Base-by-base conservation (phyloP, 2,888 invertebrate genomes). In the Drosophila rellima region DNA sequence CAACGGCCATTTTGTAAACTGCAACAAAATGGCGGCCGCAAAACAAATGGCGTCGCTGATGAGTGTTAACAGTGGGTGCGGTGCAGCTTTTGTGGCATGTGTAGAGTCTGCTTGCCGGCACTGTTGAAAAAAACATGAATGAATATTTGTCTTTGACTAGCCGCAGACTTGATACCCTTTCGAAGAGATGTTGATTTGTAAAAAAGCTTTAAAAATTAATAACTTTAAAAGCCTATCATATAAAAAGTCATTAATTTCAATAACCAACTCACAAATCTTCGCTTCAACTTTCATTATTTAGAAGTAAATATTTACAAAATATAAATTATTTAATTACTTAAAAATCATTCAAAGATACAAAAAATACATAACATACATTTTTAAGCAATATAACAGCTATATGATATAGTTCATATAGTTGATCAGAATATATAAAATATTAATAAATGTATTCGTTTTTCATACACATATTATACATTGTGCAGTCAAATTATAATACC, bases 11-110 rank as follows among this genome's bases (percentile, higher is more conserved):
- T 79, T 82, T 82, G 88, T 64, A 44, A 64, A 63, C 62, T 84
- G 79, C 82, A 88, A 82, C 86, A 88, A 83, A 88, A 88, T 88
- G 82, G 82, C 82, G 74, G 78, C 74, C 80, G 62, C 82, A 82
- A 82, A 72, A 77, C 70, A 77, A 85, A 88, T 83, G 77, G 88
- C 80, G 80, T 45, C 60, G 69, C 48, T 71, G 79, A 84, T 76
- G 82, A 76, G 76, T 85, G 76, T 81, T 84, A 84, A 84, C 63
- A 60, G 64, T 80, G 69, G 63, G 74, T 42, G 69, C 17, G 11
- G 37, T 45, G 55, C 18, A n/a, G 37, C 51, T 29, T 18, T 8
- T 31, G 48, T 40, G 23, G 18, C 17, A 31, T 52, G 52, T 44
- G 33, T 31, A 18, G 13, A n/a, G 39, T 15, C 6, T n/a, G n/a